Conservation (phyloP, 1,140 invertebrate species). For the Leguminivora glycinivorella region DNA sequence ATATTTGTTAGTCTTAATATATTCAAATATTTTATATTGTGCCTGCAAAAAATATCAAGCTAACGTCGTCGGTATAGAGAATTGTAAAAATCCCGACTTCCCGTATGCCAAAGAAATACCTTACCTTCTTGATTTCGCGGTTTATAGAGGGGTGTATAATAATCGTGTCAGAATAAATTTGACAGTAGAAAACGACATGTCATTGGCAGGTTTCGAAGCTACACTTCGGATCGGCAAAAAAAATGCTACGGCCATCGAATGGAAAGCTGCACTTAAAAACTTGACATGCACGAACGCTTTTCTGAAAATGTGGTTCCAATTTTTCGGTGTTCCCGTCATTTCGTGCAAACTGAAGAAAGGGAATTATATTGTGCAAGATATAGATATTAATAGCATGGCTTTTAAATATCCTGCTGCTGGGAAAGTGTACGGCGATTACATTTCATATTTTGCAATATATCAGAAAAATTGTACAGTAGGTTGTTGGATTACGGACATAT, state of each 20-base stretch:
- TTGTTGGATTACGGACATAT: background rate
- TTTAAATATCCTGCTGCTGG: background rate
- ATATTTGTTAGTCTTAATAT: background rate
- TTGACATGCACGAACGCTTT: background rate
- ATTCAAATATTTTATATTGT: background rate
- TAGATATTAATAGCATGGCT: background rate
- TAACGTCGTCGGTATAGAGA: background rate
- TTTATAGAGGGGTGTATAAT: background rate
- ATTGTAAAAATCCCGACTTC: background rate
- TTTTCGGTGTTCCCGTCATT: background rate
- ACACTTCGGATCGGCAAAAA: background rate
- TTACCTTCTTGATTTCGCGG: no score
- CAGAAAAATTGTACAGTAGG: background rate
- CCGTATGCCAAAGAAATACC: no score
- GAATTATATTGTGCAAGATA: background rate
- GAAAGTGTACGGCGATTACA: background rate
- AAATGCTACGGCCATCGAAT: background rate
- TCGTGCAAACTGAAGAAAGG: background rate
- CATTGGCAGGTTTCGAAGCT: background rate
- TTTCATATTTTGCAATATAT: background rate
- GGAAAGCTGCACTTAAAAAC: background rate
- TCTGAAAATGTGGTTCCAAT: background rate
- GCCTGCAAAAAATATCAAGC: background rate
- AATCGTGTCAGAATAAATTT: background rate
- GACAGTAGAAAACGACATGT: background rate